Conservation (phyloP, 2,113 vertebrate genomes). For the Rhineura floridana region DNA sequence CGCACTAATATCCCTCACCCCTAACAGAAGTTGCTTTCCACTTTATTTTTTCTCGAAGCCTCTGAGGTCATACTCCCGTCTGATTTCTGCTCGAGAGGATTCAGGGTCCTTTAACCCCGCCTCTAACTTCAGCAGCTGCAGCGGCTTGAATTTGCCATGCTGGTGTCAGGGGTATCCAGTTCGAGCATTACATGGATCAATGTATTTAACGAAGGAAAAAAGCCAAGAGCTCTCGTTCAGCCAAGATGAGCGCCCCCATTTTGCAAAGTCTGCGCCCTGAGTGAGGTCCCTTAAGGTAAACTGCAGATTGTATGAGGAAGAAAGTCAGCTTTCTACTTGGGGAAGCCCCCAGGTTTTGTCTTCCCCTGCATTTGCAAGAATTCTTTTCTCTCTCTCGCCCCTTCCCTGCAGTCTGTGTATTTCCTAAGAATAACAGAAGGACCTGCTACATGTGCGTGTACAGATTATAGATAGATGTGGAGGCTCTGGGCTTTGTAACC, state of each 20-base stretch:
- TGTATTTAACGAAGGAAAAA: no score
- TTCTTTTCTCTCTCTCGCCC: neutral
- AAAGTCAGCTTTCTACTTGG: neutral
- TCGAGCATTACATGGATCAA: neutral
- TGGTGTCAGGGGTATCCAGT: neutral
- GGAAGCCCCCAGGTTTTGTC: no score
- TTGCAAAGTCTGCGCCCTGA: neutral
- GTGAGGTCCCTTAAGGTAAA: conserved; percentile 10
- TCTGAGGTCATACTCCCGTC: neutral
- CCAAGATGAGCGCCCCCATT: neutral
- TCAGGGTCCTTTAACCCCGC: no score
- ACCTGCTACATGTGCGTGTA: neutral
- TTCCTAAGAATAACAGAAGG: neutral
- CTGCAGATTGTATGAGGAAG: neutral
- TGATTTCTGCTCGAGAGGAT: neutral
- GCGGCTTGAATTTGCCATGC: neutral
- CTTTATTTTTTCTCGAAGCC: neutral
- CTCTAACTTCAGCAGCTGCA: neutral
- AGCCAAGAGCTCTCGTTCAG: neutral
- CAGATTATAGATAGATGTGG: no score
- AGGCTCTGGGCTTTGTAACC: neutral
- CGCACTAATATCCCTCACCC: neutral
- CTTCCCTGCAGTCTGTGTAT: no score
- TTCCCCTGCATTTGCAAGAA: neutral
- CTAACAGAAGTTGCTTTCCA: neutral